Conservation (phyloP, 2,113 vertebrate species). For the Corythoichthys intestinalis region DNA sequence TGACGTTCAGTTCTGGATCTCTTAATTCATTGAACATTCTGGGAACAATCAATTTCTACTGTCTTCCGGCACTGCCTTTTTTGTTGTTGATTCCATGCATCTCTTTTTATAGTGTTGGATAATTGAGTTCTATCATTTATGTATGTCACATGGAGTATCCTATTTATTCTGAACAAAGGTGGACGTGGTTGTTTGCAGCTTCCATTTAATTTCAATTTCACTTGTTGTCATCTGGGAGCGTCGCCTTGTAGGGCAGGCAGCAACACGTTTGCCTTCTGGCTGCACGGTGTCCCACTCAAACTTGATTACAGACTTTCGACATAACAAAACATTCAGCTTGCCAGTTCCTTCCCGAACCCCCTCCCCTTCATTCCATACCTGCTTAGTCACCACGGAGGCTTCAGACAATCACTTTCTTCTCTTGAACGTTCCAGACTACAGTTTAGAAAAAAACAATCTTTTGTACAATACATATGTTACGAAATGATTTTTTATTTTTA, state of each 20-base stretch:
- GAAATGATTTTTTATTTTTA: not conserved
- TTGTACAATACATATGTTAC: not conserved
- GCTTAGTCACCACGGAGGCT: conserved; percentile 34
- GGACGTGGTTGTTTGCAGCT: not conserved
- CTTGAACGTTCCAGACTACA: not conserved
- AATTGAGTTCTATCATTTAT: too few species aligned
- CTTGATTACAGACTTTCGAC: conserved; percentile 48
- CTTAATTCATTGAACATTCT: too few species aligned
- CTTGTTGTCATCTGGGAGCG: not conserved
- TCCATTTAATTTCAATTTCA: not conserved
- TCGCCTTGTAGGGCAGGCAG: conserved; percentile 19
- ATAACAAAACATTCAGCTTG: conserved; percentile 13
- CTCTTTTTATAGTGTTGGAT: too few species aligned
- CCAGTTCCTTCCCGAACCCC: not conserved
- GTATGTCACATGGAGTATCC: too few species aligned
- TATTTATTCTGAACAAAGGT: not conserved
- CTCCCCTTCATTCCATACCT: conserved; percentile 31
- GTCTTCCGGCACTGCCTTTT: too few species aligned
- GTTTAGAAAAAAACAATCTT: not conserved
- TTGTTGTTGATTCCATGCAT: too few species aligned
- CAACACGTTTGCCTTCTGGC: conserved; percentile 40
- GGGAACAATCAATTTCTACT: too few species aligned
- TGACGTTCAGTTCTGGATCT: too few species aligned
- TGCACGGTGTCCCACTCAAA: conserved; percentile 39
- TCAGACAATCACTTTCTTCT: conserved; percentile 23